These are phyloP conservation scores for Syrista parreyssii DNA, from an alignment of 2,888 invertebrate species.

Conservation along the genomic window DNA sequence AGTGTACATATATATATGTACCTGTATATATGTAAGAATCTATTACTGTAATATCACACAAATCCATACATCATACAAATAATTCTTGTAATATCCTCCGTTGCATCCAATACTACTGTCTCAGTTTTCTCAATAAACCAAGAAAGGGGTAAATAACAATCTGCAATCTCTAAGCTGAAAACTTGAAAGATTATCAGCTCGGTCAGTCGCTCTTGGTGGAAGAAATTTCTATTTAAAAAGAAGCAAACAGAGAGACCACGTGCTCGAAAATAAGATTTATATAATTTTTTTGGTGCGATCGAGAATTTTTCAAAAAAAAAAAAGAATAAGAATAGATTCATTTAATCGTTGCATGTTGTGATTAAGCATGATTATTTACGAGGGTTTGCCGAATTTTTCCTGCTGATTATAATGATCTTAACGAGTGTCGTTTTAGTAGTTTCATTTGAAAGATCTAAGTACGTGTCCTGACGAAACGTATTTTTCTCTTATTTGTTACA, in stretches of 20 bases:
- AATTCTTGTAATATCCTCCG: not conserved
- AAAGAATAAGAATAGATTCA: not conserved
- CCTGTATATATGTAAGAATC: not conserved
- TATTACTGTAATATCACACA: not conserved
- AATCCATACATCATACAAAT: not conserved
- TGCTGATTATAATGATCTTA: constrained; percentile 12
- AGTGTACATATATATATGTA: not conserved
- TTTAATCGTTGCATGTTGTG: constrained; percentile 46
- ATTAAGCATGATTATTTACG: constrained; percentile 41
- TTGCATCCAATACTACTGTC: not conserved
- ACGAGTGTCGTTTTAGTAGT: constrained; percentile 19
- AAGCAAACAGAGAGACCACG: not conserved
- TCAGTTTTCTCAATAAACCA: not conserved
- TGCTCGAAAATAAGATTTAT: not conserved
- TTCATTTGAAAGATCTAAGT: constrained; percentile 8
- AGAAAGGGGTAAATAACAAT: not conserved
- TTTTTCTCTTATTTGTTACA: constrained; percentile 65
- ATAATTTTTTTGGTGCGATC: not conserved
- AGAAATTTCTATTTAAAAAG: not conserved
- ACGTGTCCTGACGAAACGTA: constrained; percentile 43
- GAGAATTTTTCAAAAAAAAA: not conserved
- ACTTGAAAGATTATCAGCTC: not conserved
- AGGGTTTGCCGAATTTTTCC: not conserved
- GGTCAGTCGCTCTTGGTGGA: not conserved
- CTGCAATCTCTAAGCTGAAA: not conserved